A percentile compares a stretch with the other conserved stretches of the same genome.
These are phyloP conservation scores for Drosophila micromelanica DNA, from an alignment of 1,140 invertebrate species.

Conservation along the genomic window DNA sequence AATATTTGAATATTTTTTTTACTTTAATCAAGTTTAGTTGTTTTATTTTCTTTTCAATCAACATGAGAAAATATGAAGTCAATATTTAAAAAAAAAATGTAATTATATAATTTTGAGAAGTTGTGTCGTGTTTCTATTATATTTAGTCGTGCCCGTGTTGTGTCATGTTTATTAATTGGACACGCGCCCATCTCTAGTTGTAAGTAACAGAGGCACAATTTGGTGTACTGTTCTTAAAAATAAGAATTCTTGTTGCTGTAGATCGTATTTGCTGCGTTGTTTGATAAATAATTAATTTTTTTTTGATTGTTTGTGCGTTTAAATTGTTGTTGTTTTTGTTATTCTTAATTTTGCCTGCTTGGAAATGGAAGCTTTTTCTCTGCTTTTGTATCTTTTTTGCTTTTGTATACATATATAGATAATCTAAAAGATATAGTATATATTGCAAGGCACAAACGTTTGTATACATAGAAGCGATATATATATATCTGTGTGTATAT, in stretches of 20 bases:
- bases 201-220: conserved; percentile 59
- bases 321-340: conserved; percentile 29
- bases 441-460: conserved; percentile 74
- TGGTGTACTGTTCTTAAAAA: conserved; percentile 26
- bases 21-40: too few species aligned
- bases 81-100: too few species aligned
- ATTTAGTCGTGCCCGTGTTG: conserved; percentile 17
- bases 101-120: too few species aligned
- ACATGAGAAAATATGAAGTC: too few species aligned
- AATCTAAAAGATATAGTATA: conserved; percentile 42
- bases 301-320: conserved; percentile 53
- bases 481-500: conserved; percentile 34
- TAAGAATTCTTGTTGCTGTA: conserved; percentile 1
- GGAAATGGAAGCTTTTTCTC: conserved; percentile 27
- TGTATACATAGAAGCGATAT: conserved; percentile 44
- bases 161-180: conserved; percentile 28
- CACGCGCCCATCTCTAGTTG: background rate
- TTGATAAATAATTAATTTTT: conserved; percentile 29
- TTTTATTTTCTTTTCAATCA: too few species aligned
- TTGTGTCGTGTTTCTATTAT: too few species aligned
- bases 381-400: background rate
- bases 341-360: conserved; percentile 32
- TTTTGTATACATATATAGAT: conserved; percentile 19
- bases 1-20: too few species aligned
- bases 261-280: conserved; percentile 15